A percentile compares a stretch with the other conserved stretches of the same genome.
These are phyloP conservation scores for Python bivittatus DNA, from an alignment of 2,113 vertebrate species.

Conservation along the genomic window DNA sequence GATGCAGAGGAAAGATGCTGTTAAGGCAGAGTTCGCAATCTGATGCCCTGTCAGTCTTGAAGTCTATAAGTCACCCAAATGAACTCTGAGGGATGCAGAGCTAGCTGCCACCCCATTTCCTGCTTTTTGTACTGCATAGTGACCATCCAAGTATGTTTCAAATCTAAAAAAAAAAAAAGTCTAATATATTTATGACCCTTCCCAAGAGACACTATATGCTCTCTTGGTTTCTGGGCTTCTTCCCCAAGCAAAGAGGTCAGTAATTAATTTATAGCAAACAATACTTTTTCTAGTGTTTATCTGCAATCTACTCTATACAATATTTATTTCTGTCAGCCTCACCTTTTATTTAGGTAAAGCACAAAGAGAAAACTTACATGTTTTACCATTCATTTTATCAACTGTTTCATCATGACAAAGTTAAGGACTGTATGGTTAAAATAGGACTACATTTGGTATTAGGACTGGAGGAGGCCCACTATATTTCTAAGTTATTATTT, in stretches of 20 bases:
- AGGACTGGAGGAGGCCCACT: conserved; percentile 1
- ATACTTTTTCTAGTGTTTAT: conserved; percentile 13
- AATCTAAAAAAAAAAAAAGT: not conserved
- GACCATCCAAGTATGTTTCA: not conserved
- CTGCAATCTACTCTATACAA: conserved; percentile 3
- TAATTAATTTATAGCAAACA: not conserved
- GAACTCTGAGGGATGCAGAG: not conserved
- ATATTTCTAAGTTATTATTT: conserved; percentile 7
- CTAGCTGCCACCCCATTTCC: not conserved
- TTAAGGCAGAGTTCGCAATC: not conserved
- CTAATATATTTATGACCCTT: too few species aligned
- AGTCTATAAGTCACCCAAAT: not conserved
- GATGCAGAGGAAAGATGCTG: not conserved
- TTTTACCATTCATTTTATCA: conserved; percentile 37
- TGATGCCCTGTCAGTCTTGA: not conserved
- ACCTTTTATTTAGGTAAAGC: not conserved
- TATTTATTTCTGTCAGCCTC: conserved; percentile 16
- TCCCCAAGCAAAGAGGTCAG: not conserved
- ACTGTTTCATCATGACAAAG: conserved; percentile 37
- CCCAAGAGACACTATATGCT: too few species aligned
- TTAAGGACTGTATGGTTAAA: conserved; percentile 34
- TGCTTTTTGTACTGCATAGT: not conserved
- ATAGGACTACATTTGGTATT: conserved; percentile 19
- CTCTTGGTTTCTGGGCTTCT: not conserved
- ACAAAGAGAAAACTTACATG: conserved; percentile 32